A percentile compares a stretch with the other conserved stretches of the same genome.
Conservation (phyloP, 2,888 invertebrate genomes). For the Tridacna crocea region DNA sequence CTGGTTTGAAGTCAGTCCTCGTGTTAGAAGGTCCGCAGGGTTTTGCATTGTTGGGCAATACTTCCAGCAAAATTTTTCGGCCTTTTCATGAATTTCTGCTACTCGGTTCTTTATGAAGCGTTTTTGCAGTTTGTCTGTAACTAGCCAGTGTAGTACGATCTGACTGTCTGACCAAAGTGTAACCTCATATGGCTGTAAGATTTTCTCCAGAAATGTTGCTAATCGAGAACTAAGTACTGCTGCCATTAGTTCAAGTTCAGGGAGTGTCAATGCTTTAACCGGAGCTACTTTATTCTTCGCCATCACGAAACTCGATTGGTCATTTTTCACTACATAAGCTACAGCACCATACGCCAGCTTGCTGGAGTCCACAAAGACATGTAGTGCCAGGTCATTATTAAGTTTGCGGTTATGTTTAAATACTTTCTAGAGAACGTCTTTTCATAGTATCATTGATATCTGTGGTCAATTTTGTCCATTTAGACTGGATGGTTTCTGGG, state of each 20-base stretch:
- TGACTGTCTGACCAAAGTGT: no score
- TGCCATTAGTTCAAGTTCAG: no score
- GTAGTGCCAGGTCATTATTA: conserved; percentile 11
- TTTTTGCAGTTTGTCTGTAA: no score
- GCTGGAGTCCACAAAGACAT: conserved; percentile 40
- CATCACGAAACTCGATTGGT: no score
- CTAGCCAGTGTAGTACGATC: no score
- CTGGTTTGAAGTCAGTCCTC: conserved; percentile 15
- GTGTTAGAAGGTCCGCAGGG: conserved; percentile 32
- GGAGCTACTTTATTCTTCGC: no score
- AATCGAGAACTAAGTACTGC: conserved; percentile 29
- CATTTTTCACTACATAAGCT: conserved; percentile 21
- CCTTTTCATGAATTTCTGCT: conserved; percentile 24
- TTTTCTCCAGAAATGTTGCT: conserved; percentile 3
- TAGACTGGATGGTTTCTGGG: not conserved
- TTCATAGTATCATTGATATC: conserved; percentile 4
- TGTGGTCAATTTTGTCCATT: conserved; percentile 12
- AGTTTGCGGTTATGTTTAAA: no score
- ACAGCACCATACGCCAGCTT: conserved; percentile 29
- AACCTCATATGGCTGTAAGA: not conserved
- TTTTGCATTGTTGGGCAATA: conserved; percentile 33
- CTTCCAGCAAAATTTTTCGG: not conserved
- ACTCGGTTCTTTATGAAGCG: no score
- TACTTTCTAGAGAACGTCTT: not conserved
- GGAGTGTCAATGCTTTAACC: no score